phyloP scores from a whole-genome alignment of 1,140 invertebrate species.

The Dreissena polymorpha region DNA sequence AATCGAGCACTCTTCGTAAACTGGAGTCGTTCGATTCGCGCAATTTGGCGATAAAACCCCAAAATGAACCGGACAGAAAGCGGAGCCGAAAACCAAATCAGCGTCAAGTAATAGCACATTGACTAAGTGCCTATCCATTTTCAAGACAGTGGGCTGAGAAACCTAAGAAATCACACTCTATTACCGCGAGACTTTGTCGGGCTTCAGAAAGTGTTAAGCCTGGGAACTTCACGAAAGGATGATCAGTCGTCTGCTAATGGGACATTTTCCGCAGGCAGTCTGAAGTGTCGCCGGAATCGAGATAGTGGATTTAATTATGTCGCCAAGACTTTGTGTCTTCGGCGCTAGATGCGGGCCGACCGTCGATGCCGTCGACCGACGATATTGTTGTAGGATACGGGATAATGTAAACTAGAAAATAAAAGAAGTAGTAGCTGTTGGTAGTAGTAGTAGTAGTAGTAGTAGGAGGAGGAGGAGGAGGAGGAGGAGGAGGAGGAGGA shows the following conservation, averaged over 20 bases:
- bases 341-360: too few species aligned
- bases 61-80: too few species aligned
- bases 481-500: too few species aligned
- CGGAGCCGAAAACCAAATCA: background rate
- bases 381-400: too few species aligned
- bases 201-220: conserved; percentile 48
- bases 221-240: conserved; percentile 26
- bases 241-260: conserved; percentile 30
- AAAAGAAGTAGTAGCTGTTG: background rate
- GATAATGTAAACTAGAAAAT: too few species aligned
- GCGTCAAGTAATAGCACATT: background rate
- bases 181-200: conserved; percentile 25
- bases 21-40: too few species aligned
- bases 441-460: conserved; percentile 44
- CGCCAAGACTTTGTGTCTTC: background rate
- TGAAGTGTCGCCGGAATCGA: conserved; percentile 6
- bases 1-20: too few species aligned
- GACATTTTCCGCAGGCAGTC: conserved; percentile 32
- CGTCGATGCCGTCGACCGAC: too few species aligned
- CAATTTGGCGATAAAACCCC: too few species aligned
- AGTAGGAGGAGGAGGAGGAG: too few species aligned
- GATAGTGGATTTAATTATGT: background rate
- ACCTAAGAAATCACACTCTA: conserved; percentile 37
- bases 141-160: conserved; percentile 10
- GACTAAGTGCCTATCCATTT: conserved; percentile 10